These are phyloP conservation scores for Netelia inedita DNA, from an alignment of 2,888 invertebrate species.

Conservation along the genomic window DNA sequence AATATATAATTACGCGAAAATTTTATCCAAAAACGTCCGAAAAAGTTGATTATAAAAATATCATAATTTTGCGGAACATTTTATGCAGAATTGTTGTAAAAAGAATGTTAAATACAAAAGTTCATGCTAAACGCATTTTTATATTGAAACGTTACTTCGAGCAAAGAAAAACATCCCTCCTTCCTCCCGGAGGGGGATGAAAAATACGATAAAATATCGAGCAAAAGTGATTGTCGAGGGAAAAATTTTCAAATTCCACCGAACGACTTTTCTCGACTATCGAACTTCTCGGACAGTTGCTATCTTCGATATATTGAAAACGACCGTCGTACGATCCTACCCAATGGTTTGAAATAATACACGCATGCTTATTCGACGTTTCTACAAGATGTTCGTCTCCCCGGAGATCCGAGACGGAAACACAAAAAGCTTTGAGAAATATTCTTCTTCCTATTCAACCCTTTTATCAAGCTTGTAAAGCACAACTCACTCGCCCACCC, in stretches of 20 bases:
- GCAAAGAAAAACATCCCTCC: too few relatives aligned
- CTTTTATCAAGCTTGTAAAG: slow-evolving; percentile 22
- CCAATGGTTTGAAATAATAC: neutral
- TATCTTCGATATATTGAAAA: neutral
- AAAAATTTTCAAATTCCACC: neutral
- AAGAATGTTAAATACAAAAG: too few relatives aligned
- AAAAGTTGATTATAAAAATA: too few relatives aligned
- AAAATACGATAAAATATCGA: too few relatives aligned
- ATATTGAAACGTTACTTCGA: too few relatives aligned
- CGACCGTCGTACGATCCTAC: neutral
- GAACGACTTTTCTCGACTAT: neutral
- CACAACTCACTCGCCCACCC: neutral
- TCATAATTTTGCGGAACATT: too few relatives aligned
- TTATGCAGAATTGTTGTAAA: too few relatives aligned
- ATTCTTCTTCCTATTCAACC: slow-evolving; percentile 12
- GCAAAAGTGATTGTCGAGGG: neutral
- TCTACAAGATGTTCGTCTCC: neutral
- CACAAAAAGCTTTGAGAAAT: slow-evolving; percentile 35
- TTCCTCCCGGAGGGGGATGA: too few relatives aligned
- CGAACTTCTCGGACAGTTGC: neutral
- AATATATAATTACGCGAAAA: too few relatives aligned
- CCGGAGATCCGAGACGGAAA: neutral
- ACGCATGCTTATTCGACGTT: neutral
- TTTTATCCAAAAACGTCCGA: too few relatives aligned
- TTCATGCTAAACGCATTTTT: too few relatives aligned